Base-by-base conservation (phyloP, 1,140 invertebrate species). In the Danaus plexippus region DNA sequence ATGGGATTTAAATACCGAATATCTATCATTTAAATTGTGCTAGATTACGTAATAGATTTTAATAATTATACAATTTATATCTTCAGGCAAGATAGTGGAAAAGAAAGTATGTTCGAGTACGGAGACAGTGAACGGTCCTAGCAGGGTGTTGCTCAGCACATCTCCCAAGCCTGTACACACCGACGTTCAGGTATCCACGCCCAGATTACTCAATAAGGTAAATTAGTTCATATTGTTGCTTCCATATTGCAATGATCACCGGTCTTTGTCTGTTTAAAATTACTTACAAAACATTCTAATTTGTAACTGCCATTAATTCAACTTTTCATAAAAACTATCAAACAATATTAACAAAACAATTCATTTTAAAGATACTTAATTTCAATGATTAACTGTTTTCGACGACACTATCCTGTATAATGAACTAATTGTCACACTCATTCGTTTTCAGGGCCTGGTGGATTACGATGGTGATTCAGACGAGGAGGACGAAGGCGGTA, bases 401-500 rank as follows among this genome's bases (percentile, higher is more conserved):
- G 5, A 22, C 18, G 6, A 32, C 7, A 32, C 4, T 32, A 15
- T 47, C 40, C 41, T 12, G 45, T 53, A 9, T 2, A 12, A 47
- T 47, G 15, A 43, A 11, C 12, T 43, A 12, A n/a, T 52, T 10
- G 32, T 44, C 12, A 7, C n/a, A 9, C 44, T 12, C 4, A 9
- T 54, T 32, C 7, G 63, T 78, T 52, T n/a, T 42, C 73, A 97
- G 95, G 95, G 95, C 67, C 90, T 98, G 63, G 96, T 98, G 18
- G 97, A 98, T 80, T 98, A 98, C 81, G 96, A 98, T 76, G 96
- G 95, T 55, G 96, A 98, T 83, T 96, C 95, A 0, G 96, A 97
- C 69, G 96, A 97, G 68, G 97, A 98, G 65, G 96, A 97, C 52
- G 94, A 96, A 57, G 94, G 95, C 46, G 92, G 91, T 22, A 90